A percentile compares a stretch with the other conserved stretches of the same genome.
Evolutionary conservation across 2,888 invertebrate genomes (phyloP).

Genomic region (Stenodera caucasica): DNA sequence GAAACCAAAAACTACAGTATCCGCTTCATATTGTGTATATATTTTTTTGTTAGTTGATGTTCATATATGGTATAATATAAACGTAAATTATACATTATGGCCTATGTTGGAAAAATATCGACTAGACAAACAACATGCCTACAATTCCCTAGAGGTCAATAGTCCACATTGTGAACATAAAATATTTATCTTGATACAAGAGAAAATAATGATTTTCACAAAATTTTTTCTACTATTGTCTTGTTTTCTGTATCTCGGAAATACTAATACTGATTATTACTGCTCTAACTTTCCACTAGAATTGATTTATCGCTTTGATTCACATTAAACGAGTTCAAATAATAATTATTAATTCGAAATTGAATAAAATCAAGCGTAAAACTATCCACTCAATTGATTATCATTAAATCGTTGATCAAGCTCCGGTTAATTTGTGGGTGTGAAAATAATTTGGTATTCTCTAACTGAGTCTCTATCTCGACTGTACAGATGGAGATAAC

Average conservation of each 20-base stretch:
- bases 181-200: neutral
- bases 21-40: neutral
- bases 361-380: neutral
- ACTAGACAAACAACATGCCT: conserved; percentile 4
- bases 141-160: neutral
- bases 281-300: too few species aligned
- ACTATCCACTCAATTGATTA: neutral
- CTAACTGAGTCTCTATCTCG: too few species aligned
- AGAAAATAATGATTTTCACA: neutral
- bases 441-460: too few species aligned
- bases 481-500: too few species aligned
- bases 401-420: too few species aligned
- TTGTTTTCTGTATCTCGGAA: too few species aligned
- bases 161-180: neutral
- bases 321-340: neutral
- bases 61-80: neutral
- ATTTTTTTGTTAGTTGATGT: neutral
- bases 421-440: too few species aligned
- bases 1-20: too few species aligned
- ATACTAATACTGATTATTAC: too few species aligned
- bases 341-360: neutral
- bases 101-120: conserved; percentile 4
- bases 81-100: neutral
- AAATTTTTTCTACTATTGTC: too few species aligned
- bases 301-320: neutral